A percentile compares a stretch with the other conserved stretches of the same genome.
phyloP scores from a whole-genome alignment of 2,888 invertebrate species.

The Falcaria lacertinaria region DNA sequence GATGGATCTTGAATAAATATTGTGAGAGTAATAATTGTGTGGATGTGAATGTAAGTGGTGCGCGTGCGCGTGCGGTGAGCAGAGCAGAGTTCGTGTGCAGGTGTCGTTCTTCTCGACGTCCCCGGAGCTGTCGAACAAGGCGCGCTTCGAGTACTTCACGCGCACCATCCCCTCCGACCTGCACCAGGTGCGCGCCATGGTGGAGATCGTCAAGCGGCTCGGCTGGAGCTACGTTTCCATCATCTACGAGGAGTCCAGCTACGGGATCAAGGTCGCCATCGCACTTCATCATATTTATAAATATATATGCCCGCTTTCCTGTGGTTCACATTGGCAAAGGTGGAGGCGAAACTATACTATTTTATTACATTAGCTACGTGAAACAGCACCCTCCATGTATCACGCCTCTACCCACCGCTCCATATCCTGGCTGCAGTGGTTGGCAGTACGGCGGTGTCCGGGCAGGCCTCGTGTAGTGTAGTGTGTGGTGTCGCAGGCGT shows the following conservation, averaged over 20 bases:
- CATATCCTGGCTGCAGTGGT: too few species aligned
- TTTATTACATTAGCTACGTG: too few species aligned
- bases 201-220: constrained; percentile 91
- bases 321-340: too few species aligned
- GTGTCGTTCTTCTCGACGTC: constrained; percentile 97
- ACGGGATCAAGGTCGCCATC: constrained; percentile 94
- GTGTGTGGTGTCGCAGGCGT: constrained; percentile 82
- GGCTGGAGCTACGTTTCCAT: constrained; percentile 97
- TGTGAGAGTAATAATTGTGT: too few species aligned
- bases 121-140: constrained; percentile 94
- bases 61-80: not conserved
- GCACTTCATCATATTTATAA: too few species aligned
- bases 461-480: constrained; percentile 78
- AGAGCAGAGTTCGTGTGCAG: constrained; percentile 67
- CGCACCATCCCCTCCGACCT: constrained; percentile 96
- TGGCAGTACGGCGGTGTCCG: too few species aligned
- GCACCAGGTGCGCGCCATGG: constrained; percentile 96
- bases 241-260: constrained; percentile 97
- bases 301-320: too few species aligned
- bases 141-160: constrained; percentile 95
- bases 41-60: too few species aligned
- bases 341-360: too few species aligned
- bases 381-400: too few species aligned
- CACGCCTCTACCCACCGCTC: too few species aligned
- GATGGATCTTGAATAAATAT: too few species aligned